Percentiles rank a stretch among this genome's conserved stretches.
Evolutionary conservation across 2,113 vertebrate species (phyloP).

Genomic region (Carassius carassius): DNA sequence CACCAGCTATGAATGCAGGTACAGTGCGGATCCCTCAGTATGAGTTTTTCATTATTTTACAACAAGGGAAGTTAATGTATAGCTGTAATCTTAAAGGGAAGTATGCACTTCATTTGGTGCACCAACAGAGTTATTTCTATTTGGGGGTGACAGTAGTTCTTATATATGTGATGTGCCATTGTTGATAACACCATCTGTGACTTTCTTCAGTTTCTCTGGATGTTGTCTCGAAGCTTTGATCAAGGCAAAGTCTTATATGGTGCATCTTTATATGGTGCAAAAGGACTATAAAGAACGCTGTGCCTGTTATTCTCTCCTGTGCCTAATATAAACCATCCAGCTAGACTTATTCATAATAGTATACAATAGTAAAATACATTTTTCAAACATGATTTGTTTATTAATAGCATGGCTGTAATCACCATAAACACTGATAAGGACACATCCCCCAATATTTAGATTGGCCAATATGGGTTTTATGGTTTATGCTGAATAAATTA

Average conservation of each 20-base stretch:
- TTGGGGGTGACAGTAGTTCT: neutral
- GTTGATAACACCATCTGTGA: neutral
- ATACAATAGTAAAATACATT: no score
- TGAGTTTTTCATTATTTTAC: neutral
- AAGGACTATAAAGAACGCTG: neutral
- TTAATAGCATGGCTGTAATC: no score
- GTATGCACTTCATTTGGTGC: neutral
- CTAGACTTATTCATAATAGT: neutral
- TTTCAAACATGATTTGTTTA: no score
- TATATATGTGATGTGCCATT: neutral
- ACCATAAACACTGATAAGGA: neutral
- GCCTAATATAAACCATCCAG: neutral
- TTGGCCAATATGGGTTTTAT: neutral
- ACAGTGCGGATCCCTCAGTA: conserved; percentile 43
- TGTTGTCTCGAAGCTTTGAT: neutral
- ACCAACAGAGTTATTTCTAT: neutral
- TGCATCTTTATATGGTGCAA: neutral
- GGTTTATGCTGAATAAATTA: neutral
- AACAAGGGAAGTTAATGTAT: neutral
- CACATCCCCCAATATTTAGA: neutral
- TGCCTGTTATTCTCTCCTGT: neutral
- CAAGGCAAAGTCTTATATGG: neutral
- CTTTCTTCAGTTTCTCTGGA: neutral
- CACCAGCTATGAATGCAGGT: conserved; percentile 97
- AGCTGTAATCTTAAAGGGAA: neutral